Base-by-base conservation (phyloP, 1,140 invertebrate species). In the Drosophila quadrilineata region DNA sequence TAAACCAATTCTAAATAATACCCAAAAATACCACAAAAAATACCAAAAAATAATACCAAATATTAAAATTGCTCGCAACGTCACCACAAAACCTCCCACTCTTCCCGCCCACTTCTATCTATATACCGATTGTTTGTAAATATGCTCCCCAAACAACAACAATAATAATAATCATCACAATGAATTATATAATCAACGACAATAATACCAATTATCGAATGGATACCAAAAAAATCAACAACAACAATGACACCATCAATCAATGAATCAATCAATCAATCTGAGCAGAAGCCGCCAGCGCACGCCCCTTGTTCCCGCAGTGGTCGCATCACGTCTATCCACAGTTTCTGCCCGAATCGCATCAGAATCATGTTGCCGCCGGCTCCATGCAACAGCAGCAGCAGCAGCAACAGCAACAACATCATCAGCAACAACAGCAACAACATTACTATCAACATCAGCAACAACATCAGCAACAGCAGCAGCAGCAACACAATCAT, bases 251-350 rank as follows among this genome's bases (percentile, higher is more conserved):
- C 41, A 26, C n/a, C 24, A 49, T 21, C 36, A 58, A 63, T 28
- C 12, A 26, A 63, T n/a, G 53, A 41, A 12, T 38, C 17, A 24
- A 70, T 35, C 49, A 21, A 33, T 6, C 12, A 16, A 35, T 10
- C 3, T 6, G 14, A 26, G 10, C 76, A 88, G 88, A 89, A 71
- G 75, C 89, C 50, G 73, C 89, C 67, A 77, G 77, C 48, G 73
- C 91, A 62, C 92, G 95, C 89, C 95, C 96, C 79, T 92, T 96
- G 88, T 97, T 96, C 90, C 95, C 95, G 75, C 95, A 96, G 91
- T 96, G 96, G 95, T 96, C 95, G 76, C 95, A 96, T 91, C 95
- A 96, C 91, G 95, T 96, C 84, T 96, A 96, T 91, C 95, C 95
- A 71, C 95, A 96, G 93, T 96, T 96, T 92, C 93, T 96, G 90